These are phyloP conservation scores for Ischnus inquisitorius DNA, from an alignment of 2,888 invertebrate genomes.

Conservation along the genomic window DNA sequence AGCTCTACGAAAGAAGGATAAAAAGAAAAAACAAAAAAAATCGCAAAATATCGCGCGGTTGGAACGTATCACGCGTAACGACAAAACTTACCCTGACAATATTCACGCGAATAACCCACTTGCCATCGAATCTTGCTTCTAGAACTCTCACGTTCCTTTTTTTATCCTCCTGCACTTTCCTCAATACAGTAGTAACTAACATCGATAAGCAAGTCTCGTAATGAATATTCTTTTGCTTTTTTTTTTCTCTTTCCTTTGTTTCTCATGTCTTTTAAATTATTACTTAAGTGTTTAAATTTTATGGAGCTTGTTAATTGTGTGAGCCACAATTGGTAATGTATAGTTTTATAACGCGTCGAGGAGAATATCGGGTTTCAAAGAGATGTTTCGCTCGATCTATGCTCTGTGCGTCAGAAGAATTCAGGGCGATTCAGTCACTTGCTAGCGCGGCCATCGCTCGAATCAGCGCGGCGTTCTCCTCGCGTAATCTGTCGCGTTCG, in stretches of 20 bases:
- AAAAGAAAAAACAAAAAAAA: neutral
- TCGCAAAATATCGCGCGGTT: neutral
- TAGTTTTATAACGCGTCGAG: conserved; percentile 29
- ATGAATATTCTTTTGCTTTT: conserved; percentile 41
- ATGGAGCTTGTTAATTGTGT: conserved; percentile 49
- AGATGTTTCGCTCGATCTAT: conserved; percentile 56
- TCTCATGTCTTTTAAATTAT: conserved; percentile 44
- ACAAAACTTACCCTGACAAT: conserved; percentile 47
- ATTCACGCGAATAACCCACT: conserved; percentile 22
- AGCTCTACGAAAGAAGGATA: conserved; percentile 21
- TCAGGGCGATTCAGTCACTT: conserved; percentile 75
- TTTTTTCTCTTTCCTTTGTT: conserved; percentile 5
- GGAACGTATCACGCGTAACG: conserved; percentile 47
- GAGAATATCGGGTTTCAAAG: conserved; percentile 40
- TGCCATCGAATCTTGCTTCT: conserved; percentile 28
- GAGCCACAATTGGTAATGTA: conserved; percentile 49
- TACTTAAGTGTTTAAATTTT: conserved; percentile 46
- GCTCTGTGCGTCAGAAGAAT: conserved; percentile 29
- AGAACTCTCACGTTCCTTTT: neutral
- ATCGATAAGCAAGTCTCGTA: conserved; percentile 59
- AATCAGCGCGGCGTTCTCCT: conserved; percentile 83
- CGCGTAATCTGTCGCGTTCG: conserved; percentile 82
- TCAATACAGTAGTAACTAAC: conserved; percentile 42
- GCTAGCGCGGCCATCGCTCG: conserved; percentile 83
- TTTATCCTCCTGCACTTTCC: conserved; percentile 13